Evolutionary conservation across 1,140 invertebrate genomes (phyloP).

Genomic region (Plectrocnemia conspersa): DNA sequence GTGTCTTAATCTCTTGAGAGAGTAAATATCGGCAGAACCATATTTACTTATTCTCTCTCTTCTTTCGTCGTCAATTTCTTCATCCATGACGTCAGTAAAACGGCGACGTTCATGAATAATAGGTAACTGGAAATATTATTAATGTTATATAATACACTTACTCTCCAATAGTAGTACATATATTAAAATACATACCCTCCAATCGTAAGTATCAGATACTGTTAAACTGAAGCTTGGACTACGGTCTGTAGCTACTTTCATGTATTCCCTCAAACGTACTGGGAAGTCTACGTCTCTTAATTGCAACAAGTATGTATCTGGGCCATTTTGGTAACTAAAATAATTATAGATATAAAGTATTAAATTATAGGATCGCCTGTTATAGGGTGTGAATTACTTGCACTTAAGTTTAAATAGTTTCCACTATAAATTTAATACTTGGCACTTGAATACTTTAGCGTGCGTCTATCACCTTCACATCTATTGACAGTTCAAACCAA

Average conservation of each 20-base stretch:
- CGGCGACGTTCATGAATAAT: slow-evolving; percentile 83
- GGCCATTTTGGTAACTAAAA: slow-evolving; percentile 87
- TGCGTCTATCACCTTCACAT: no score
- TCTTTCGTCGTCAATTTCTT: slow-evolving; percentile 89
- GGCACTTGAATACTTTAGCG: no score
- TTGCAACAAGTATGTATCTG: slow-evolving; percentile 92
- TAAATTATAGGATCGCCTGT: slow-evolving; percentile 1
- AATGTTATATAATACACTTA: background rate
- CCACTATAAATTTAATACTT: no score
- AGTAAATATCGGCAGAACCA: slow-evolving; percentile 63
- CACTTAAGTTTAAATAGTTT: no score
- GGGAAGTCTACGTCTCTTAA: slow-evolving; percentile 90
- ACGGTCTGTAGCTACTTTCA: slow-evolving; percentile 79
- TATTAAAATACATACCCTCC: slow-evolving; percentile 57
- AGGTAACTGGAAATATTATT: slow-evolving; percentile 59
- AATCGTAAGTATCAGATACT: slow-evolving; percentile 66
- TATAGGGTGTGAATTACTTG: slow-evolving; percentile 8
- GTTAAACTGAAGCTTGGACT: slow-evolving; percentile 63
- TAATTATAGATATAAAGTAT: background rate
- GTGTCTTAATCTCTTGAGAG: slow-evolving; percentile 69
- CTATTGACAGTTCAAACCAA: no score
- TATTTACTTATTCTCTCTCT: slow-evolving; percentile 75
- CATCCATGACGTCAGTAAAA: slow-evolving; percentile 93
- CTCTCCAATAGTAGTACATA: background rate
- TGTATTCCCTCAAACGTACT: slow-evolving; percentile 82